Base-by-base conservation (phyloP, 2,113 vertebrate genomes). In the Pseudopodoces humilis region DNA sequence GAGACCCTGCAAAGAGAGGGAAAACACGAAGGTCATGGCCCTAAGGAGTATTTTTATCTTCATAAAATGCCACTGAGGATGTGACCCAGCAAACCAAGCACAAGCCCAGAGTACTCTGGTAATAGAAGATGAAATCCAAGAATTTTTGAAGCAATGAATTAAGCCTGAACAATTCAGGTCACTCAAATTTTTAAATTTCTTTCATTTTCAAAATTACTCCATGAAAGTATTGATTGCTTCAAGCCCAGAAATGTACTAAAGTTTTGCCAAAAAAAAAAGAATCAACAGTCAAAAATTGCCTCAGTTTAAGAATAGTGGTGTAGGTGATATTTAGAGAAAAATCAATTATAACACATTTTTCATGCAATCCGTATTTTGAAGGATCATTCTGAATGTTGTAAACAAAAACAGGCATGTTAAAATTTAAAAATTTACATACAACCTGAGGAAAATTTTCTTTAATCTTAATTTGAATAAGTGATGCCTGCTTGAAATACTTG, bases 1-100 rank as follows among this genome's bases (percentile, higher is more conserved):
- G 2, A 88, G 59, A 55, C 39, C 30, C 33, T 75, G 60, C 8
- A 2, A 95, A 96, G 47, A 70, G 6, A 69, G 12, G 74, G 47
- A 92, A 93, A 94, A 86, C 65, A 60, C 41, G 67, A 95, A 93
- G 80, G 60, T 92, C 77, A 72, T 35, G 49, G 69, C 72, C 90
- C 58, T 37, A 84, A 79, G 68, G 58, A 53, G 46, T 82, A 94
- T 86, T 96, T 96, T 97, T 94, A 86, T 95, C 88, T 84, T 90
- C 49, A 86, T 67, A 95, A 92, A 93, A 91, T 83, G 69, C 65
- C 78, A 85, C 2, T 12, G 35, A 91, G 53, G 74, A 94, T 83
- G 35, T 94, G 86, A 92, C 68, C 78, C 65, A 63, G 56, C 68
- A 86, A 95, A 86, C 65, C 89, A 86, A 83, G 52, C 21, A 91